Evolutionary conservation across 2,113 vertebrate genomes (phyloP).

Genomic region (Chaetodon auriga): DNA sequence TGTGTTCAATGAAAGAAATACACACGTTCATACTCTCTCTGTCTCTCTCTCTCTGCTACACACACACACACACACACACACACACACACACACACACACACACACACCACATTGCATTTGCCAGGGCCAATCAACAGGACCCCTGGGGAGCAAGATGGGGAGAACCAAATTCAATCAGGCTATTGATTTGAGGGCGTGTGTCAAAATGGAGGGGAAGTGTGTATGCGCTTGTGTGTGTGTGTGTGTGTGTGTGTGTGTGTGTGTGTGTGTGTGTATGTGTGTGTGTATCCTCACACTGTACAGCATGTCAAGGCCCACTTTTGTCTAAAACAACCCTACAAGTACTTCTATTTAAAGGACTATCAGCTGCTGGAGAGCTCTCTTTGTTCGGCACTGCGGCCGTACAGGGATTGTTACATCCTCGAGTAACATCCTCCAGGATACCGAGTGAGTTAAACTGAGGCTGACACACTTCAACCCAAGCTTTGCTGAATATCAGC

Average conservation of each 20-base stretch:
- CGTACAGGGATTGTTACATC: slow-evolving; percentile 23
- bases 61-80: slow-evolving; percentile 24
- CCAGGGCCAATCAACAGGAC: slow-evolving; percentile 56
- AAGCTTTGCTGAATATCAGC: slow-evolving; percentile 54
- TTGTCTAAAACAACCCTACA: slow-evolving; percentile 38
- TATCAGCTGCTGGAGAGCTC: slow-evolving; percentile 43
- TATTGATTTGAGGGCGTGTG: slow-evolving; percentile 62
- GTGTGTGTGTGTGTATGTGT: slow-evolving; percentile 16
- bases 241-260: too few relatives aligned
- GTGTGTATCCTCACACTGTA: slow-evolving; percentile 33
- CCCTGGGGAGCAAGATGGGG: slow-evolving; percentile 28
- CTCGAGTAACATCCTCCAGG: slow-evolving; percentile 48
- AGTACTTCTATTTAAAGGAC: slow-evolving; percentile 63
- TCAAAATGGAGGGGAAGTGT: slow-evolving; percentile 28
- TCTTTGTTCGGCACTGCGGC: slow-evolving; percentile 17
- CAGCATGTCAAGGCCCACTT: slow-evolving; percentile 47
- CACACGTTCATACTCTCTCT: slow-evolving; percentile 9
- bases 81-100: slow-evolving; percentile 24
- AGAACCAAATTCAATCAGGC: slow-evolving; percentile 64
- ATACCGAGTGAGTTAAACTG: slow-evolving; percentile 49
- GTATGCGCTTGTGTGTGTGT: slow-evolving; percentile 20
- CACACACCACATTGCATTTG: slow-evolving; percentile 30
- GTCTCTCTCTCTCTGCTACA: not conserved
- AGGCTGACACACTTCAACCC: slow-evolving; percentile 49
- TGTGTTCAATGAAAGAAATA: slow-evolving; percentile 17